These are phyloP conservation scores for Diarsia rubi DNA, from an alignment of 2,888 invertebrate genomes.

Conservation along the genomic window DNA sequence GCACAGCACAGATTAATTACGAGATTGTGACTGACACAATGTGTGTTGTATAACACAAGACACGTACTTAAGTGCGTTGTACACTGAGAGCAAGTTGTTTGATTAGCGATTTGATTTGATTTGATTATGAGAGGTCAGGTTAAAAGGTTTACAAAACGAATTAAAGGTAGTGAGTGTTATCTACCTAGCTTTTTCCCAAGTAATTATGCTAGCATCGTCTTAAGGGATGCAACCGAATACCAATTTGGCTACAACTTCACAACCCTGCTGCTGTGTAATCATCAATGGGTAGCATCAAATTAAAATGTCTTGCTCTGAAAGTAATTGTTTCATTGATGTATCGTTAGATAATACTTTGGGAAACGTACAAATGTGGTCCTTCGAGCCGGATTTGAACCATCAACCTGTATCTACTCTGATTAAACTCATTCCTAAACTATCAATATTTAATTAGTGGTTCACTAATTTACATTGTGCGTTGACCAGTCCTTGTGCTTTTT, in stretches of 20 bases:
- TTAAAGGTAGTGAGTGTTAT: neutral
- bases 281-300: too few relatives aligned
- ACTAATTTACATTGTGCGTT: neutral
- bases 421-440: neutral
- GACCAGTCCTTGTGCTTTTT: neutral
- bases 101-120: too few relatives aligned
- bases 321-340: too few relatives aligned
- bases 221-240: neutral
- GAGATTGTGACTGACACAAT: slow-evolving; percentile 82
- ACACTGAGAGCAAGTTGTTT: slow-evolving; percentile 54
- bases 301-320: too few relatives aligned
- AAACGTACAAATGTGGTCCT: too few relatives aligned
- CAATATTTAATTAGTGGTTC: neutral
- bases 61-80: slow-evolving; percentile 67
- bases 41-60: slow-evolving; percentile 76
- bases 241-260: too few relatives aligned
- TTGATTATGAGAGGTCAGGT: slow-evolving; percentile 30
- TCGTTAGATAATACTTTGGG: too few relatives aligned
- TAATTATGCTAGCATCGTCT: neutral
- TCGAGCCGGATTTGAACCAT: too few relatives aligned
- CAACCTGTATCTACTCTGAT: neutral
- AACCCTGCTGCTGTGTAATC: neutral
- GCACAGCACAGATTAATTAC: slow-evolving; percentile 81
- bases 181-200: neutral
- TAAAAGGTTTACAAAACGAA: neutral